Base-by-base conservation (phyloP, 2,113 vertebrate genomes). In the Electrona antarctica region DNA sequence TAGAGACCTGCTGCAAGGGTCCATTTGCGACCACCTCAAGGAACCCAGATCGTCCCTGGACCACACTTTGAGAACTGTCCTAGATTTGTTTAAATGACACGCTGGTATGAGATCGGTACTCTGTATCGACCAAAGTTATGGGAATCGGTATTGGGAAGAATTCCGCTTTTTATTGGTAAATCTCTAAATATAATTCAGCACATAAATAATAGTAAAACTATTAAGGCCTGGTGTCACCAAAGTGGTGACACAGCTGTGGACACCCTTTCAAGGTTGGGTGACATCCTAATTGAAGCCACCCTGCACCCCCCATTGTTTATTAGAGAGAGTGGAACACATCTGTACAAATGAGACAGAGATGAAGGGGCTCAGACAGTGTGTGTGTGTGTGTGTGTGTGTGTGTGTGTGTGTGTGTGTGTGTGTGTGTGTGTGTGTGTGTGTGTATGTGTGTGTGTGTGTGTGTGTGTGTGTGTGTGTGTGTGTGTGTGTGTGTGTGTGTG, bases 211-310 rank as follows among this genome's bases (percentile, higher is more conserved):
- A 41, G 33, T 41, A 2, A 41, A 41, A 41, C 33, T 2, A 41
- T 41, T 41, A 41, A 6, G 33, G 33, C 33, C 33, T 41, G 3
- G 5, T 41, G 33, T 41, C 33, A 41, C 33, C 33, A 41, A 1
- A 41, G 33, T 41, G 69, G 77, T 85, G 45, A 75, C 76, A 71
- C 81, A 85, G 74, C 88, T 88, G 81, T 71, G 12, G 67, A 56
- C 79, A 50, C 73, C 67, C 80, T 78, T 91, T 91, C 77, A 41
- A 85, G 70, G 87, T 91, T 89, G 86, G 88, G 85, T 86, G 90
- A 88, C 82, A 89, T 74, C 76, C 90, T 76, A 79, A 82, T 81
- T 82, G 86, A 6, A 90, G 87, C 87, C 77, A 72, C n/a, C 49
- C 71, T 74, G 73, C 79, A 79, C 86, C 74, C 81, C 78, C 68